Conservation (phyloP, 2,797 vertebrate genomes). For the Taenioides sp. region DNA sequence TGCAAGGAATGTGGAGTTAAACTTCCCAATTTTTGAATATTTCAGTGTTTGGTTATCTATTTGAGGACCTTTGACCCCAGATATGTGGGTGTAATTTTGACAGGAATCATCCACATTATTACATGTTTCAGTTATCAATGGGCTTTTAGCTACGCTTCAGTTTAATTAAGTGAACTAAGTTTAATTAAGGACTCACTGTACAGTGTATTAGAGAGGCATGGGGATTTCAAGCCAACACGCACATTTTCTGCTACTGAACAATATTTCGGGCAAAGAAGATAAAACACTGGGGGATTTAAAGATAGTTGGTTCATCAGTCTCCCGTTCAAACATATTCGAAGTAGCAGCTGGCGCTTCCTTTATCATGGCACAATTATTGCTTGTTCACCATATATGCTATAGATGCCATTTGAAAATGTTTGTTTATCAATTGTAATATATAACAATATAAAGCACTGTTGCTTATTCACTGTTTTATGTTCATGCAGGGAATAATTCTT, state of each 20-base stretch:
- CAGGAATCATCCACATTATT: background rate
- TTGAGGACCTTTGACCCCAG: background rate
- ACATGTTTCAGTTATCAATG: background rate
- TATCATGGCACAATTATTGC: too few relatives aligned
- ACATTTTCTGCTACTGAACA: background rate
- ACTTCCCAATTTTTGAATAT: background rate
- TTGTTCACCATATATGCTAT: too few relatives aligned
- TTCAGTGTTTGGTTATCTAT: conserved; percentile 1
- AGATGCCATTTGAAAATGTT: too few relatives aligned
- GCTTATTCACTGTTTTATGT: background rate
- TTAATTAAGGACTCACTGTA: background rate
- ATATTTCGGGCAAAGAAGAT: too few relatives aligned
- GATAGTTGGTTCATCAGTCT: too few relatives aligned
- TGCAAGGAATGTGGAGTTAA: background rate
- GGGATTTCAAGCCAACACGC: background rate
- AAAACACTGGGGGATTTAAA: too few relatives aligned
- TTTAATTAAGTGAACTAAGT: too few relatives aligned
- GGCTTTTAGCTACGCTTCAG: background rate
- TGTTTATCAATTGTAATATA: too few relatives aligned
- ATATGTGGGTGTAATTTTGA: background rate
- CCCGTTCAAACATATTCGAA: too few relatives aligned
- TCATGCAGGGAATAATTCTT: conserved; percentile 21
- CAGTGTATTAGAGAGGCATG: background rate
- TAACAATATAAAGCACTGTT: background rate
- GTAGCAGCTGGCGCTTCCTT: too few relatives aligned